These are phyloP conservation scores for Ostrea edulis DNA, from an alignment of 1,140 invertebrate species.

Conservation along the genomic window DNA sequence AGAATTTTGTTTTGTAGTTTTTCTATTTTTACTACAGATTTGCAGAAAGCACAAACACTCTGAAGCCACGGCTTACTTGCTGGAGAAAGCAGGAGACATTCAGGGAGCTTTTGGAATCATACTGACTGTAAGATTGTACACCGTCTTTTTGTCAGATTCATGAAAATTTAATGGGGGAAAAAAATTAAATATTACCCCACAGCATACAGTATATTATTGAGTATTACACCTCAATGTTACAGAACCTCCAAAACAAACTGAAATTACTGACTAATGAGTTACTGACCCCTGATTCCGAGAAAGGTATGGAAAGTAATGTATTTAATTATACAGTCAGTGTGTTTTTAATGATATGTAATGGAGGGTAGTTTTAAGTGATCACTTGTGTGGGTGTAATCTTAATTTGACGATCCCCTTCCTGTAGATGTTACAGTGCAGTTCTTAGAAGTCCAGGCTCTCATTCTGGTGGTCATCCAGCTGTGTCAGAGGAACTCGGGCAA, in stretches of 20 bases:
- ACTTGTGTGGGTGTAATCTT: background rate
- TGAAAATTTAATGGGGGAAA: background rate
- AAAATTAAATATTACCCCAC: background rate
- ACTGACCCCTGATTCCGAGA: conserved; percentile 42
- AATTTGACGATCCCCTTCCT: background rate
- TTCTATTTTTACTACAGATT: conserved; percentile 65
- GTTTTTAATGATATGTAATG: background rate
- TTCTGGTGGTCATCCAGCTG: conserved; percentile 80
- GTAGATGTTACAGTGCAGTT: conserved; percentile 70
- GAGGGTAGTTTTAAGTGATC: background rate
- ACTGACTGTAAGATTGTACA: conserved; percentile 66
- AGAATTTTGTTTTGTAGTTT: background rate
- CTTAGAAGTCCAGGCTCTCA: conserved; percentile 73
- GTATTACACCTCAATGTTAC: background rate
- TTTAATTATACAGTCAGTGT: background rate
- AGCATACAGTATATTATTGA: too few relatives aligned
- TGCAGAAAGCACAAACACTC: conserved; percentile 77
- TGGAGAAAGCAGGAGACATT: conserved; percentile 82
- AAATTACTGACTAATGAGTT: conserved; percentile 55
- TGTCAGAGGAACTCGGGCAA: conserved; percentile 81
- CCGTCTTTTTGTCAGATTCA: background rate
- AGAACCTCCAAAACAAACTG: conserved; percentile 62
- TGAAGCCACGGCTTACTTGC: conserved; percentile 81
- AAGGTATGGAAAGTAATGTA: conserved; percentile 33
- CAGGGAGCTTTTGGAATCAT: conserved; percentile 80